Evolutionary conservation across 2,113 vertebrate genomes (phyloP).

Genomic region (Clupea harengus): DNA sequence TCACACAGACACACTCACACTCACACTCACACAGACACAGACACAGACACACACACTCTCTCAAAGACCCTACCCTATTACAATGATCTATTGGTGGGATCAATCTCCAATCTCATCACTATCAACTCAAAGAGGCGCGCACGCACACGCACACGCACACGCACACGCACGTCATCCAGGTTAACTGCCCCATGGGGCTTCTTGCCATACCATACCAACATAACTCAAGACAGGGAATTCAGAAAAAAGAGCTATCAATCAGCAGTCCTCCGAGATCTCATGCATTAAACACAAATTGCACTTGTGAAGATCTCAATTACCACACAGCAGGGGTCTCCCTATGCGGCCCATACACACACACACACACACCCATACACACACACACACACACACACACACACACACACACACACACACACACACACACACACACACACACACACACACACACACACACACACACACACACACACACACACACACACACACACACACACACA

Average conservation of each 20-base stretch:
- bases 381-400: conserved; percentile 26
- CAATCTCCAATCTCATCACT: neutral
- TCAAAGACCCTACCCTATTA: neutral
- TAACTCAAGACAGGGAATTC: neutral
- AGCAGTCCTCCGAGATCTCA: conserved; percentile 25
- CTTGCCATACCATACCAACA: neutral
- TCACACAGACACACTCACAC: conserved; percentile 3
- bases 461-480: conserved; percentile 3
- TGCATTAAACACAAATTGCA: conserved; percentile 55
- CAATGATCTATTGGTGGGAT: neutral
- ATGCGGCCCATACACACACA: neutral
- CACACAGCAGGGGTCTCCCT: conserved; percentile 40
- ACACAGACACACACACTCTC: neutral
- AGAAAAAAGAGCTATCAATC: conserved; percentile 1
- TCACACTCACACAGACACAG: conserved; percentile 13
- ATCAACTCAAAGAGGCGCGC: neutral
- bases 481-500: conserved; percentile 1
- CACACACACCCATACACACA: conserved; percentile 22
- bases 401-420: conserved; percentile 25
- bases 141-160: neutral
- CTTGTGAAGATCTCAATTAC: conserved; percentile 53
- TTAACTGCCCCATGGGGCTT: neutral
- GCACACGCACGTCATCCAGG: neutral
- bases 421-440: conserved; percentile 17
- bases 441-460: neutral